Evolutionary conservation across 2,113 vertebrate species (phyloP).

Genomic region (Mormoops blainvillei): DNA sequence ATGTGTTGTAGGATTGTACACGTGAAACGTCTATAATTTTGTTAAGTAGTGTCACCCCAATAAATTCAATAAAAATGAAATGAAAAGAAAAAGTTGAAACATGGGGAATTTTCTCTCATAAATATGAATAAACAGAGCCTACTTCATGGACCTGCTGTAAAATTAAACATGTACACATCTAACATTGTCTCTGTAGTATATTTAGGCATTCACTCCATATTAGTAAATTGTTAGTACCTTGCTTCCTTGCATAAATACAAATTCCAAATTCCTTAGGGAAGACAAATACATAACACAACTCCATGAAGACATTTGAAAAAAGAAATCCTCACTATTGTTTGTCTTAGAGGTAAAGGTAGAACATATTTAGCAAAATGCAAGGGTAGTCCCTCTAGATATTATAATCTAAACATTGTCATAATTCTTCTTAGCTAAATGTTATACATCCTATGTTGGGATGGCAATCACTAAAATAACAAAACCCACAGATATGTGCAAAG

Average conservation of each 20-base stretch:
- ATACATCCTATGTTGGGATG: background rate
- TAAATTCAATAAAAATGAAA: too few species aligned
- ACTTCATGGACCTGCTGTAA: background rate
- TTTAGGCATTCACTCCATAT: background rate
- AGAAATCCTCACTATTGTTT: background rate
- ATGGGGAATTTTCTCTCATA: background rate
- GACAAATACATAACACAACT: conserved; percentile 38
- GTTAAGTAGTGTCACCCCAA: too few species aligned
- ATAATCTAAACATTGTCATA: conserved; percentile 25
- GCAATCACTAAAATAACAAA: background rate
- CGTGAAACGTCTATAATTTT: too few species aligned
- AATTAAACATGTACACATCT: background rate
- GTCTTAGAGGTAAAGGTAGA: conserved; percentile 45
- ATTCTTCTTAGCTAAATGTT: background rate
- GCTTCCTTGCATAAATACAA: background rate
- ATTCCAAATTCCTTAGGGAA: conserved; percentile 27
- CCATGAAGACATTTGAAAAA: background rate
- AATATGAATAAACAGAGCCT: background rate
- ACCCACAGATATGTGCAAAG: background rate
- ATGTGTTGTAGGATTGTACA: too few species aligned
- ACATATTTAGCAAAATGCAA: conserved; percentile 26
- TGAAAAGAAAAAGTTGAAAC: too few species aligned
- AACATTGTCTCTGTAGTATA: background rate
- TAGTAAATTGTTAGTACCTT: background rate
- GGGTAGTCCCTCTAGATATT: background rate